Evolutionary conservation across 2,888 invertebrate species (phyloP).

Genomic region (Anodontia alba): DNA sequence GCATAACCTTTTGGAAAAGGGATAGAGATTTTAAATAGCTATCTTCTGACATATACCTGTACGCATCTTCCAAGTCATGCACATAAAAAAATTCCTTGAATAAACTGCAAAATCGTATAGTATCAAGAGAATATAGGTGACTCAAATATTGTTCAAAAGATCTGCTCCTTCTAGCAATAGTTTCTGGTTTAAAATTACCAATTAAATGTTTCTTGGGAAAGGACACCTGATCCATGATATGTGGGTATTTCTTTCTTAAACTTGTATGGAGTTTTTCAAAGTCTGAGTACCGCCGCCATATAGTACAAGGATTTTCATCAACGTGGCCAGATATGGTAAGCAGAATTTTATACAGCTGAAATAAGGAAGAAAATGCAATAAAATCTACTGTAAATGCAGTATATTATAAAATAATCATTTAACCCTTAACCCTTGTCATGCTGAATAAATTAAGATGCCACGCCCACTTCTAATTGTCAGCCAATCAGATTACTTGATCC

Average conservation of each 20-base stretch:
- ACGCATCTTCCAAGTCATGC: conserved; percentile 78
- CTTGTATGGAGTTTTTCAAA: conserved; percentile 82
- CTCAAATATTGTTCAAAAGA: conserved; percentile 85
- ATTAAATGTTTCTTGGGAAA: conserved; percentile 84
- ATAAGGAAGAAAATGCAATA: conserved; percentile 31
- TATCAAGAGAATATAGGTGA: conserved; percentile 80
- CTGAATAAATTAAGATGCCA: no score
- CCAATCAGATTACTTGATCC: no score
- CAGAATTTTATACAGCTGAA: conserved; percentile 78
- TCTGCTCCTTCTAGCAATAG: conserved; percentile 83
- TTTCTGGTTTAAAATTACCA: conserved; percentile 84
- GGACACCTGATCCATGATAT: conserved; percentile 78
- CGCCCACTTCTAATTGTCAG: no score
- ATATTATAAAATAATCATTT: no score
- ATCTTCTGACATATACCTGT: conserved; percentile 72
- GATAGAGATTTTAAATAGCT: conserved; percentile 80
- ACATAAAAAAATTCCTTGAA: conserved; percentile 83
- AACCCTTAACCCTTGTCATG: no score
- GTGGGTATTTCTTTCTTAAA: conserved; percentile 78
- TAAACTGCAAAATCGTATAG: conserved; percentile 79
- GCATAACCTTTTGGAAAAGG: conserved; percentile 80
- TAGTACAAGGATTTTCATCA: conserved; percentile 78
- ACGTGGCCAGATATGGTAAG: conserved; percentile 68
- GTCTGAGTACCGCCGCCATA: conserved; percentile 84
- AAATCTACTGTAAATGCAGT: neutral